Evolutionary conservation across 2,797 vertebrate genomes (phyloP).

Genomic region (Ceryle rudis): DNA sequence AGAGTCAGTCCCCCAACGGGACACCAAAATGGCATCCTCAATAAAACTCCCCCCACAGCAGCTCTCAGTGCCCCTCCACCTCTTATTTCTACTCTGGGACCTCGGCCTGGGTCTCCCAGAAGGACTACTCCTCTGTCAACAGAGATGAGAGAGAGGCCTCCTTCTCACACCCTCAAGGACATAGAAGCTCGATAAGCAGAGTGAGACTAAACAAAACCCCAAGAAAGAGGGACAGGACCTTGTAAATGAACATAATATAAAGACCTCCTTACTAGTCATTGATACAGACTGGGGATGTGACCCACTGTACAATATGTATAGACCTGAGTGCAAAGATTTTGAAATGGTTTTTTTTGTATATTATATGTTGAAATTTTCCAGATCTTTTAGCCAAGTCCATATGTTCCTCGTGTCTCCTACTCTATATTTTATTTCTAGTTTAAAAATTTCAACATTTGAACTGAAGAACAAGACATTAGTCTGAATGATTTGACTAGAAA

Average conservation of each 20-base stretch:
- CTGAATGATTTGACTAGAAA: slow-evolving; percentile 66
- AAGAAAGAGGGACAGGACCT: slow-evolving; percentile 21
- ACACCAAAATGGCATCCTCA: slow-evolving; percentile 93
- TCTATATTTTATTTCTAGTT: slow-evolving; percentile 77
- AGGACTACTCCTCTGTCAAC: slow-evolving; percentile 94
- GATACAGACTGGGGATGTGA: slow-evolving; percentile 55
- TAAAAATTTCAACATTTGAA: slow-evolving; percentile 81
- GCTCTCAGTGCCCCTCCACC: slow-evolving; percentile 95
- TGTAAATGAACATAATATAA: slow-evolving; percentile 73
- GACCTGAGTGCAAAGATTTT: slow-evolving; percentile 80
- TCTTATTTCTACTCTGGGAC: slow-evolving; percentile 91
- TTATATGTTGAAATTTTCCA: slow-evolving; percentile 86
- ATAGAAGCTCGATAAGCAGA: slow-evolving; percentile 93
- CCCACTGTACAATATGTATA: slow-evolving; percentile 81
- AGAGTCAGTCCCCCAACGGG: slow-evolving; percentile 89
- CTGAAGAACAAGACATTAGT: slow-evolving; percentile 71
- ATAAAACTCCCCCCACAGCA: slow-evolving; percentile 93
- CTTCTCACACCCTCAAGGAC: slow-evolving; percentile 93
- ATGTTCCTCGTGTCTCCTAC: slow-evolving; percentile 81
- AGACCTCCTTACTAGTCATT: slow-evolving; percentile 56
- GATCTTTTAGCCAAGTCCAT: slow-evolving; percentile 81
- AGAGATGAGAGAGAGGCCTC: slow-evolving; percentile 93
- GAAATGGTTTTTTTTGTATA: slow-evolving; percentile 83
- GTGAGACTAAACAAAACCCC: neutral
- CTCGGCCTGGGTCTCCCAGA: slow-evolving; percentile 89